A percentile compares a stretch with the other conserved stretches of the same genome.
These are phyloP conservation scores for Enchytraeus crypticus DNA, from an alignment of 2,888 invertebrate species.

Conservation along the genomic window DNA sequence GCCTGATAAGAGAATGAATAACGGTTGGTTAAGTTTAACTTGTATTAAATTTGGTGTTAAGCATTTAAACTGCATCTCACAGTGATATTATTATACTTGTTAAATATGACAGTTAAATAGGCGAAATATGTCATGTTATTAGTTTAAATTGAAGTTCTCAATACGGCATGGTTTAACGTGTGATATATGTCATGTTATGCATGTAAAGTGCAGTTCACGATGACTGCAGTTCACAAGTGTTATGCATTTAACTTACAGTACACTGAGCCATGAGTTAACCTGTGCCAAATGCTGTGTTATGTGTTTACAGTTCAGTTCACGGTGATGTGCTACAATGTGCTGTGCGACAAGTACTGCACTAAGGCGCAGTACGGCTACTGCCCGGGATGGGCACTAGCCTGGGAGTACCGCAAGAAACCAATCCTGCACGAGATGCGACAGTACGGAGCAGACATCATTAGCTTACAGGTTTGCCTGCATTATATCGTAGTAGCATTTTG, in stretches of 20 bases:
- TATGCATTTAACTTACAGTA: background rate
- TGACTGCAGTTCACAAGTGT: background rate
- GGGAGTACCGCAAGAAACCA: slow-evolving; percentile 96
- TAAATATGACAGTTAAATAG: background rate
- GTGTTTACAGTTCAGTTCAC: slow-evolving; percentile 72
- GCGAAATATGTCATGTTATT: background rate
- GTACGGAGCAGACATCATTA: slow-evolving; percentile 93
- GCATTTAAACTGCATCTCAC: background rate
- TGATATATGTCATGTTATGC: too few relatives aligned
- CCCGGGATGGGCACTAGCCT: slow-evolving; percentile 94
- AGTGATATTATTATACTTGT: background rate
- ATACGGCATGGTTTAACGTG: too few relatives aligned
- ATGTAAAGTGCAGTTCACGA: background rate
- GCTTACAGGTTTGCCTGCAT: slow-evolving; percentile 63
- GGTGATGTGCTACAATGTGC: slow-evolving; percentile 98
- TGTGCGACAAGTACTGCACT: slow-evolving; percentile 98
- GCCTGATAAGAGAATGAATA: too few relatives aligned
- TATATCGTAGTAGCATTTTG: background rate
- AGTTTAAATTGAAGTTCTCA: too few relatives aligned
- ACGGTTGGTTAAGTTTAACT: too few relatives aligned
- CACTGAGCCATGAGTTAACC: background rate
- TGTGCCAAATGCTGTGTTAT: too few relatives aligned
- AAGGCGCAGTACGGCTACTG: slow-evolving; percentile 98
- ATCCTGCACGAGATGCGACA: slow-evolving; percentile 92
- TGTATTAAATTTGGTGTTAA: background rate